phyloP scores from a whole-genome alignment of 2,113 vertebrate species.

The Salvator merianae region DNA sequence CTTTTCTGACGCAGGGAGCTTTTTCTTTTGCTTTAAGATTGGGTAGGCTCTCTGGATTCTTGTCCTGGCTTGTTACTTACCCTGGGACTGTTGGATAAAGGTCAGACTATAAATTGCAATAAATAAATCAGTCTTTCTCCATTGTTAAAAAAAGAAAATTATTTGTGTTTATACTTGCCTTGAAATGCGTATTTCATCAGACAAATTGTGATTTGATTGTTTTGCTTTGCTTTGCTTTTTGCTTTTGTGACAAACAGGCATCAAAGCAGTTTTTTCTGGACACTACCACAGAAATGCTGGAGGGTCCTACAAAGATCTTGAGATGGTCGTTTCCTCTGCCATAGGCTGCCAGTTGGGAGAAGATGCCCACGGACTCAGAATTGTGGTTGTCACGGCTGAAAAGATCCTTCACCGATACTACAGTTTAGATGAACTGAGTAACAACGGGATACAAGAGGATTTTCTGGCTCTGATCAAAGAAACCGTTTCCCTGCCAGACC shows the following conservation, averaged over 20 bases:
- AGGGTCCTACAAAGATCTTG: slow-evolving; percentile 80
- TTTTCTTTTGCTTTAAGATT: no score
- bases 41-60: no score
- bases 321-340: slow-evolving; percentile 96
- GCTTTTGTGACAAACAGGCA: slow-evolving; percentile 73
- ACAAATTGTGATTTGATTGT: neutral
- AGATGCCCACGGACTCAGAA: slow-evolving; percentile 86
- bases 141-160: neutral
- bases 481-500: slow-evolving; percentile 9
- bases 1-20: no score
- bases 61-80: no score
- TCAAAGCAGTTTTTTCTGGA: slow-evolving; percentile 92
- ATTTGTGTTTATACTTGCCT: neutral
- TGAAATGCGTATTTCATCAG: neutral
- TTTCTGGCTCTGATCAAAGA: slow-evolving; percentile 74
- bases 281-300: slow-evolving; percentile 95
- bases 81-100: no score
- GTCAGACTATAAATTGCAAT: no score
- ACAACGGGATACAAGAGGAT: slow-evolving; percentile 78
- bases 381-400: slow-evolving; percentile 88
- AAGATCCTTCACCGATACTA: slow-evolving; percentile 85
- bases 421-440: slow-evolving; percentile 83
- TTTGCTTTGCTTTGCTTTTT: neutral
- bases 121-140: no score
- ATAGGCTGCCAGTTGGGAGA: slow-evolving; percentile 93